Percentiles rank a stretch among this genome's conserved stretches.
Conservation (phyloP, 2,113 vertebrate species). For the Sus scrofa region DNA sequence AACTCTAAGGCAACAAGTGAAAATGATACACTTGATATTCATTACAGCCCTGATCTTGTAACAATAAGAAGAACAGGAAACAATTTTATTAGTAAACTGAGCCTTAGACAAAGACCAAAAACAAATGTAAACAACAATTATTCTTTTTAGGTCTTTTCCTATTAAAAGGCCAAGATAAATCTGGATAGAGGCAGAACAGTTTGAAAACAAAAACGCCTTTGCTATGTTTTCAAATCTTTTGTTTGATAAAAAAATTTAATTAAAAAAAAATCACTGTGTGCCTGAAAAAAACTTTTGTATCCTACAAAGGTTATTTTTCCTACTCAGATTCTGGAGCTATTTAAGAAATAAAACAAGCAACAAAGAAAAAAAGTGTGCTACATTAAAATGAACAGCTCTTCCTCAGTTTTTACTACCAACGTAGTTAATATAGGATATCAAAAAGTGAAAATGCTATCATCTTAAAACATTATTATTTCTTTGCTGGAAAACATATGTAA, state of each 20-base stretch:
- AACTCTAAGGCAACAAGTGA: slow-evolving; percentile 74
- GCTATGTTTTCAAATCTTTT: not conserved
- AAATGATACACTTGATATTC: slow-evolving; percentile 82
- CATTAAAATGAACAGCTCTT: not conserved
- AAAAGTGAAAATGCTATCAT: not conserved
- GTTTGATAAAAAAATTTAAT: not conserved
- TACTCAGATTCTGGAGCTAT: not conserved
- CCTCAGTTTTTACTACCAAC: not conserved
- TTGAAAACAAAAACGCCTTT: not conserved
- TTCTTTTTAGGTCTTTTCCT: not conserved
- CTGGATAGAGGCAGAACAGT: not conserved
- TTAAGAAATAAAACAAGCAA: slow-evolving; percentile 35
- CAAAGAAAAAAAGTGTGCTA: not conserved
- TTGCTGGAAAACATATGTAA: slow-evolving; percentile 50
- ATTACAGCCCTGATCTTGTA: slow-evolving; percentile 67
- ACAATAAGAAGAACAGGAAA: slow-evolving; percentile 69
- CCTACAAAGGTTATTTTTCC: not conserved
- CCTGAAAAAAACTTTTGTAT: not conserved
- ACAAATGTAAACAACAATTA: slow-evolving; percentile 70
- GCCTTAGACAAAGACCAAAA: slow-evolving; percentile 47
- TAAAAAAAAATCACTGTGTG: not conserved
- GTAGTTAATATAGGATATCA: not conserved
- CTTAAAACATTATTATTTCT: slow-evolving; percentile 44
- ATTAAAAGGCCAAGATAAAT: slow-evolving; percentile 17
- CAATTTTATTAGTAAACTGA: slow-evolving; percentile 68